phyloP scores from a whole-genome alignment of 2,888 invertebrate species.

The Sisyra terminalis region DNA sequence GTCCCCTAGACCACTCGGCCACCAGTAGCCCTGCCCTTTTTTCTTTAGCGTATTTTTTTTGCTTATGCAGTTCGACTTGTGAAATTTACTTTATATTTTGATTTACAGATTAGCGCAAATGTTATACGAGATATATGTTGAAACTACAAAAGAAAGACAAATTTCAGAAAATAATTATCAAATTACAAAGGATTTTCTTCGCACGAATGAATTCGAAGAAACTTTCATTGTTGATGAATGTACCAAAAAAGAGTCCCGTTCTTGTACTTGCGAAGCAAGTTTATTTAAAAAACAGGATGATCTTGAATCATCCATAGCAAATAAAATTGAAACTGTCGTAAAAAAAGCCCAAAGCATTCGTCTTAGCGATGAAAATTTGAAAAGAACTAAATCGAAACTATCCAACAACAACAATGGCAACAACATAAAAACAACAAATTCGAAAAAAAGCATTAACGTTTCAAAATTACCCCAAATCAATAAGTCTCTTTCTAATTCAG shows the following conservation, averaged over 20 bases:
- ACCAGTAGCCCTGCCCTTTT: too few species aligned
- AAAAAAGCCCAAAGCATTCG: conserved; percentile 5
- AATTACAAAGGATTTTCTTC: not conserved
- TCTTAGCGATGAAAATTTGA: not conserved
- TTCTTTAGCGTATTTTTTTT: too few species aligned
- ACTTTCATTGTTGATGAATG: not conserved
- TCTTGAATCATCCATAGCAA: not conserved
- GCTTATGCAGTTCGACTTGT: too few species aligned
- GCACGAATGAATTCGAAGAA: not conserved
- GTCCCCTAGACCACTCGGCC: too few species aligned
- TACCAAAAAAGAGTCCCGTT: not conserved
- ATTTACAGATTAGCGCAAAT: conserved; percentile 1
- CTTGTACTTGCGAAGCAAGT: not conserved
- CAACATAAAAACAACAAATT: not conserved
- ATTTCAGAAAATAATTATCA: conserved; percentile 5
- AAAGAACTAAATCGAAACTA: not conserved
- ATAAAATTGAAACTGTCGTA: conserved; percentile 4
- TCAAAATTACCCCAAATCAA: not conserved
- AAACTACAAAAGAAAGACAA: conserved; percentile 2
- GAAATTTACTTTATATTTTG: not conserved
- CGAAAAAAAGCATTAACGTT: not conserved
- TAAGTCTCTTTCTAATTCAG: not conserved
- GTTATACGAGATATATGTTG: not conserved
- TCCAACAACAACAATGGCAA: not conserved
- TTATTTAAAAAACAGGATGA: not conserved